Evolutionary conservation across 2,797 vertebrate species (phyloP).

Genomic region (Pteronotus mesoamericanus): DNA sequence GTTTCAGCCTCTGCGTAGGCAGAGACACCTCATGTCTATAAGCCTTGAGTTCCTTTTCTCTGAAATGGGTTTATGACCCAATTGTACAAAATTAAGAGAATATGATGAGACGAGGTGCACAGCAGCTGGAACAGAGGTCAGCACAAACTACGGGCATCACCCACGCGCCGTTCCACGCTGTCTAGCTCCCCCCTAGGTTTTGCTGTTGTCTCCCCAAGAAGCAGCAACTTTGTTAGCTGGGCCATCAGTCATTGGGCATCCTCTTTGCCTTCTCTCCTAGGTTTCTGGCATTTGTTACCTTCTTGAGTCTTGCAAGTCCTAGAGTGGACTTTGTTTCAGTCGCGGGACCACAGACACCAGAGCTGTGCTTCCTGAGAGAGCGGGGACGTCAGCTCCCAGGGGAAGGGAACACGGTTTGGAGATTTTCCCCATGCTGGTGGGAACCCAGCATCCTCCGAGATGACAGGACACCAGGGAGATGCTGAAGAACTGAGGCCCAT

Average conservation of each 20-base stretch:
- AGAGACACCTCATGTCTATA: neutral
- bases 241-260: neutral
- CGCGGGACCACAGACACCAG: neutral
- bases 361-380: neutral
- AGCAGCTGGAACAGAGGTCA: neutral
- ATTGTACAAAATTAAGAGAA: neutral
- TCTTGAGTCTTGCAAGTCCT: neutral
- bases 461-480: neutral
- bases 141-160: rapidly evolving
- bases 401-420: neutral
- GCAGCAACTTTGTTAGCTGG: neutral
- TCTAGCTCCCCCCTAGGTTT: neutral
- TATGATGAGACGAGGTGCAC: rapidly evolving
- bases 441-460: neutral
- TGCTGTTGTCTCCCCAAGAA: neutral
- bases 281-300: neutral
- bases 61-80: neutral
- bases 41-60: neutral
- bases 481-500: neutral
- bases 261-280: neutral
- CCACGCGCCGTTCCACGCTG: rapidly evolving
- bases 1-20: neutral
- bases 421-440: neutral
- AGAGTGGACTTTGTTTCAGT: neutral
- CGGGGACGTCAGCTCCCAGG: rapidly evolving